These are phyloP conservation scores for Helarctos malayanus DNA, from an alignment of 2,797 vertebrate genomes.

Conservation along the genomic window DNA sequence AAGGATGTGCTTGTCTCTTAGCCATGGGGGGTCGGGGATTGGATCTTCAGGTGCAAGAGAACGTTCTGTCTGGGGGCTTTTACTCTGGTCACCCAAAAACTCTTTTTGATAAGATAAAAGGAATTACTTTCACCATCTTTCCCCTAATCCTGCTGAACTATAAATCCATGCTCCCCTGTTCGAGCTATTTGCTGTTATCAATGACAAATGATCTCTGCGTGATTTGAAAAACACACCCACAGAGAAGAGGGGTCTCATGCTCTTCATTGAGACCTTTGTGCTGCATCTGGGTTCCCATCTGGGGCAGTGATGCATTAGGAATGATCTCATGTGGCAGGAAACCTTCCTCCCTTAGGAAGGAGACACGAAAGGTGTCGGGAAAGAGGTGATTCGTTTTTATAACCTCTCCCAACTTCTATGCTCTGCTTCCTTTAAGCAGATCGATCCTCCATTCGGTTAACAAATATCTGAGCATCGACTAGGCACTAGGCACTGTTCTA, in stretches of 20 bases:
- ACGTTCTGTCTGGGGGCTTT: neutral
- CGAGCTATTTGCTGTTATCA: neutral
- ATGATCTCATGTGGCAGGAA: neutral
- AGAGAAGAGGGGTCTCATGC: neutral
- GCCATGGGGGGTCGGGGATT: neutral
- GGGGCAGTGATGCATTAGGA: neutral
- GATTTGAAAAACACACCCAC: neutral
- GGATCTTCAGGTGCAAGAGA: neutral
- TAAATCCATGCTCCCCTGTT: neutral
- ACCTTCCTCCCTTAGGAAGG: neutral
- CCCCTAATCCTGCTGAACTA: constrained; percentile 30
- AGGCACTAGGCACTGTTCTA: neutral
- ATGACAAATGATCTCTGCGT: constrained; percentile 28
- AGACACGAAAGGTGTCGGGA: rapidly evolving
- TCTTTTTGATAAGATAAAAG: constrained; percentile 50
- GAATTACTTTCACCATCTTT: constrained; percentile 57
- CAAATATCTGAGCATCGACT: neutral
- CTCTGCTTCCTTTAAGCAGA: neutral
- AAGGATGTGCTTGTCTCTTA: neutral
- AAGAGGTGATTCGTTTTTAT: neutral
- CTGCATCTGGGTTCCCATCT: neutral
- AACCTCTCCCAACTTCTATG: neutral
- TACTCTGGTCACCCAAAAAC: neutral
- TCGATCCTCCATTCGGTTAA: neutral
- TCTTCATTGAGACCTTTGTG: neutral